Evolutionary conservation across 1,140 invertebrate species (phyloP).

Genomic region (Archivesica marissinica): DNA sequence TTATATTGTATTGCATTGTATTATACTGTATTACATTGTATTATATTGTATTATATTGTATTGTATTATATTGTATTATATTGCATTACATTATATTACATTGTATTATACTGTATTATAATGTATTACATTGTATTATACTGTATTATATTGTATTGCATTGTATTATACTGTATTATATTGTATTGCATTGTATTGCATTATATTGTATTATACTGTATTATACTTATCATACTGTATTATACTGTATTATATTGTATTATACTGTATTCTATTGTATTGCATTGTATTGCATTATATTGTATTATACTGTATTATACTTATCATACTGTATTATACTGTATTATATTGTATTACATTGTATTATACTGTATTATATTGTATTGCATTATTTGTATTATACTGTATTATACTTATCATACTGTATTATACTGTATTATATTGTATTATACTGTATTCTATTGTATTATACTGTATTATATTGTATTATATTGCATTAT

Average conservation of each 20-base stretch:
- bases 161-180: not conserved
- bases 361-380: not conserved
- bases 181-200: not conserved
- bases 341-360: not conserved
- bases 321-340: not conserved
- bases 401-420: too few species aligned
- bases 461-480: too few species aligned
- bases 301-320: too few species aligned
- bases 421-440: too few species aligned
- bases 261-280: not conserved
- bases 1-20: not conserved
- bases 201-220: constrained; percentile 12
- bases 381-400: not conserved
- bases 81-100: not conserved
- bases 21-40: not conserved
- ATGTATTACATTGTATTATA: too few species aligned
- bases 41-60: not conserved
- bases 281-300: not conserved
- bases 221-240: too few species aligned
- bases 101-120: too few species aligned
- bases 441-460: too few species aligned
- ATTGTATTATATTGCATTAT: too few species aligned
- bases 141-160: not conserved
- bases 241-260: constrained; percentile 3
- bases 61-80: not conserved